Percentiles rank a stretch among this genome's conserved stretches.
Conservation (phyloP, 2,888 invertebrate species). For the Yponomeuta plumbellus region DNA sequence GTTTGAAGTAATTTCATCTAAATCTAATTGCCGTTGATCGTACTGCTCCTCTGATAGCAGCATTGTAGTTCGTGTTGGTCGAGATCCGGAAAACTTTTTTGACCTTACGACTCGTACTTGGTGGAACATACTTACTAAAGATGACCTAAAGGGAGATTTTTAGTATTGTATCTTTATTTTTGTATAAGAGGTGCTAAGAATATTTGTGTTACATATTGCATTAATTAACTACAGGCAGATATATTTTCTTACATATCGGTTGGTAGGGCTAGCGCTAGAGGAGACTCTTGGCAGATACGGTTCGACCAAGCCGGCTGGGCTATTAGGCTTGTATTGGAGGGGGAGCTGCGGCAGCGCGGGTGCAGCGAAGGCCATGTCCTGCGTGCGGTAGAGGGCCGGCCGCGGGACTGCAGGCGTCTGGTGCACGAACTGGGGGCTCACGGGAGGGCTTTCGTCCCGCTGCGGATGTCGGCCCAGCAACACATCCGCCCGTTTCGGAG, state of each 20-base stretch:
- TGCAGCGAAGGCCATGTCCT: too few species aligned
- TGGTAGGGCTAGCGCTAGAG: too few species aligned
- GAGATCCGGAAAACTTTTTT: neutral
- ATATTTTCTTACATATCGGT: too few species aligned
- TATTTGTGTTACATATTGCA: too few species aligned
- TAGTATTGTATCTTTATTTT: neutral
- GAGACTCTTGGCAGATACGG: too few species aligned
- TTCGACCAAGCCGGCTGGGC: too few species aligned
- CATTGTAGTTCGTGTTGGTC: neutral
- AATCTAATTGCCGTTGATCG: neutral
- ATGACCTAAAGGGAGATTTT: neutral
- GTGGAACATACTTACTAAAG: neutral
- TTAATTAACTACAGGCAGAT: too few species aligned
- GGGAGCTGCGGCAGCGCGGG: too few species aligned
- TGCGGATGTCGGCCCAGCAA: constrained; percentile 28
- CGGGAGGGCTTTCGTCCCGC: constrained; percentile 60
- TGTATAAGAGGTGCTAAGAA: too few species aligned
- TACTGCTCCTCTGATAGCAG: neutral
- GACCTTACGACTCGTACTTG: neutral
- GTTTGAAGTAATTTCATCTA: neutral
- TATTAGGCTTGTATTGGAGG: too few species aligned
- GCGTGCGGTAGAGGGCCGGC: too few species aligned
- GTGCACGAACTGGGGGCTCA: constrained; percentile 45
- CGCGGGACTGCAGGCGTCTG: neutral
- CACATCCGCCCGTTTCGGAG: constrained; percentile 19